A percentile compares a stretch with the other conserved stretches of the same genome.
These are phyloP conservation scores for Oreochromis aureus DNA, from an alignment of 2,113 vertebrate species.

Conservation along the genomic window DNA sequence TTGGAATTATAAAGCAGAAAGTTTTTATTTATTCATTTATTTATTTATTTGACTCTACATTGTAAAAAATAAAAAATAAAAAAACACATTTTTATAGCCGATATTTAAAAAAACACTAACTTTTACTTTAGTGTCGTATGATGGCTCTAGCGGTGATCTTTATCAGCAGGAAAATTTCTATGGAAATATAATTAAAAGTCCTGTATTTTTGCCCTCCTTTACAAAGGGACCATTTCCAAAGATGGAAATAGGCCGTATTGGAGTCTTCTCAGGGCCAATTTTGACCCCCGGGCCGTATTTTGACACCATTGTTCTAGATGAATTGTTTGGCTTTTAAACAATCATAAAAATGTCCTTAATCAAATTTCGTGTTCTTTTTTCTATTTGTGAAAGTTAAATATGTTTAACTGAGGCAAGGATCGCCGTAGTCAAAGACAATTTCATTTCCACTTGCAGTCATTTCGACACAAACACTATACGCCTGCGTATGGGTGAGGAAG, in stretches of 20 bases:
- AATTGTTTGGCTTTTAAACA: background rate
- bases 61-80: accelerated
- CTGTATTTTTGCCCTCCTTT: background rate
- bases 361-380: accelerated
- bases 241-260: accelerated
- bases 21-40: background rate
- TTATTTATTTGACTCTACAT: background rate
- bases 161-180: accelerated
- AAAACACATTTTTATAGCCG: accelerated
- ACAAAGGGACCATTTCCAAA: background rate
- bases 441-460: background rate
- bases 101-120: background rate
- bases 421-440: background rate
- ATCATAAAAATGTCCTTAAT: background rate
- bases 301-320: accelerated
- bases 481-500: accelerated
- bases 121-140: accelerated
- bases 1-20: background rate
- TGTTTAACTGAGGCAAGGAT: background rate
- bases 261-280: background rate
- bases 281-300: background rate
- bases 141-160: background rate
- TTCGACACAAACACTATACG: accelerated
- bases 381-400: accelerated
- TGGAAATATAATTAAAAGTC: background rate